Percentiles rank a stretch among this genome's conserved stretches.
Conservation (phyloP, 2,113 vertebrate genomes). For the Cyprinus carpio region DNA sequence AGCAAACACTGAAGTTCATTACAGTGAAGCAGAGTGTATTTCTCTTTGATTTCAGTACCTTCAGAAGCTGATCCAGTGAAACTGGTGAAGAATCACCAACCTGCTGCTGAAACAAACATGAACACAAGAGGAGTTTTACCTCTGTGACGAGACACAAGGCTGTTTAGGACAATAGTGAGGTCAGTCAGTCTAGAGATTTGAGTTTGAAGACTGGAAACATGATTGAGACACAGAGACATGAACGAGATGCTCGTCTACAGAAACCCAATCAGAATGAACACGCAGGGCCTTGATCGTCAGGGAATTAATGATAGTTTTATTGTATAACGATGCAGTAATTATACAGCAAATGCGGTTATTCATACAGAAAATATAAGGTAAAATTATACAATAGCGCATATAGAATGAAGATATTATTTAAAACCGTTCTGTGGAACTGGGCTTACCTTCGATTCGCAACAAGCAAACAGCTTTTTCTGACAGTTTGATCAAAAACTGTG, state of each 20-base stretch:
- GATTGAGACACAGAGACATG: neutral
- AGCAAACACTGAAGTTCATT: neutral
- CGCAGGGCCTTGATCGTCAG: neutral
- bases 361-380: neutral
- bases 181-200: neutral
- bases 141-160: neutral
- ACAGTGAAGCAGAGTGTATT: neutral
- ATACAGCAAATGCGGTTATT: neutral
- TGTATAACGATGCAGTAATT: neutral
- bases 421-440: neutral
- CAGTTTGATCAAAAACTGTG: neutral
- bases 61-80: neutral
- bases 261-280: neutral
- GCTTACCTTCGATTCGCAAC: neutral
- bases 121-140: neutral
- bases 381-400: neutral
- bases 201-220: neutral
- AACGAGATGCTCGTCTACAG: neutral
- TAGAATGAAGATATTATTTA: neutral
- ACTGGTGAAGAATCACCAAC: neutral
- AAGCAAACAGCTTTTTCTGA: neutral
- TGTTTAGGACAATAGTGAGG: neutral
- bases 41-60: neutral
- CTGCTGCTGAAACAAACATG: neutral
- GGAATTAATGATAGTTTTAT: neutral